These are phyloP conservation scores for Polymixis flavicincta DNA, from an alignment of 2,888 invertebrate genomes.

Conservation along the genomic window DNA sequence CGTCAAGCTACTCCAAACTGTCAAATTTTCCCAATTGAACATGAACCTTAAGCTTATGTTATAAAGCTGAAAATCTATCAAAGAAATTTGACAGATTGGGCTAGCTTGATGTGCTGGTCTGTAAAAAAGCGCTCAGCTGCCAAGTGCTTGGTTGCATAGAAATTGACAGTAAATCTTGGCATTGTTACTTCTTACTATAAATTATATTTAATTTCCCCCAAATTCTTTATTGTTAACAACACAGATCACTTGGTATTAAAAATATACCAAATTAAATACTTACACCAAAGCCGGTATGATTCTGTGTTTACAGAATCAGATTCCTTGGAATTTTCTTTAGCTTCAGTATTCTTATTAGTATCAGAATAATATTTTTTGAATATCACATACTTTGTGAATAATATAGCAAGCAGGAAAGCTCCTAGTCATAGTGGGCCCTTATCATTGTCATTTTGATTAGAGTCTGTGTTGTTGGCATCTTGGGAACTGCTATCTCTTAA, in stretches of 20 bases:
- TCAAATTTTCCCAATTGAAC: too few species aligned
- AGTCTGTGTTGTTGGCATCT: conserved; percentile 59
- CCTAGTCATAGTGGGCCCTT: conserved; percentile 87
- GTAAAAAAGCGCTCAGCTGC: background rate
- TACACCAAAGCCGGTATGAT: conserved; percentile 53
- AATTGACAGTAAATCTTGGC: background rate
- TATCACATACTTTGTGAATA: conserved; percentile 80
- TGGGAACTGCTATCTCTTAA: conserved; percentile 72
- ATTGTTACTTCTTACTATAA: background rate
- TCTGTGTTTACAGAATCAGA: conserved; percentile 28
- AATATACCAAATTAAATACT: conserved; percentile 33
- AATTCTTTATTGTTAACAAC: background rate
- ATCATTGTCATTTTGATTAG: conserved; percentile 68
- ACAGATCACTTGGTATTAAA: conserved; percentile 22
- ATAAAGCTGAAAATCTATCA: too few species aligned
- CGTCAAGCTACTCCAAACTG: too few species aligned
- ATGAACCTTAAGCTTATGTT: too few species aligned
- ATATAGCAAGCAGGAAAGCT: conserved; percentile 71
- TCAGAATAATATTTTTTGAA: conserved; percentile 76
- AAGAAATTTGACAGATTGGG: too few species aligned
- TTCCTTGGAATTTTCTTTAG: conserved; percentile 44
- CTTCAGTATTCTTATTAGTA: conserved; percentile 42
- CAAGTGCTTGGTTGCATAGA: background rate
- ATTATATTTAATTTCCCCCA: background rate
- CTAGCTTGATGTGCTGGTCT: too few species aligned